phyloP scores from a whole-genome alignment of 2,888 invertebrate species.

The Notodonta ziczac region DNA sequence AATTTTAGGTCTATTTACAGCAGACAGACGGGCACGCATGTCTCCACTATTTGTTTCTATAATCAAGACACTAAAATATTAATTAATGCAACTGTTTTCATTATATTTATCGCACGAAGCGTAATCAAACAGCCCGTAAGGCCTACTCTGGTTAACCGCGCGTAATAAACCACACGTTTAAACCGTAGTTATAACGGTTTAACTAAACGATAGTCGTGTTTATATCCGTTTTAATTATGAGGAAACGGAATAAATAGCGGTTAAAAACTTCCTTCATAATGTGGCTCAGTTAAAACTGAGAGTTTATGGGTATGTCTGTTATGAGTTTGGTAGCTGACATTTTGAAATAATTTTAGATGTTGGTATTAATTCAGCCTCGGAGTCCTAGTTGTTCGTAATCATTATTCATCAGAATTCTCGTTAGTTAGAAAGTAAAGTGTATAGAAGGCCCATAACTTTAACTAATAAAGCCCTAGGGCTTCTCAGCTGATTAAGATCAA shows the following conservation, averaged over 20 bases:
- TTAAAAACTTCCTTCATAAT: constrained; percentile 8
- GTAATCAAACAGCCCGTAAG: neutral
- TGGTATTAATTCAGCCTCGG: no score
- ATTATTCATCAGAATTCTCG: no score
- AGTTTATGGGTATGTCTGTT: neutral
- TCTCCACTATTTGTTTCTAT: constrained; percentile 7
- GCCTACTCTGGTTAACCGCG: constrained; percentile 2
- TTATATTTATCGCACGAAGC: neutral
- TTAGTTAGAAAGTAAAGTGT: no score
- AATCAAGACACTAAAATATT: constrained; percentile 38
- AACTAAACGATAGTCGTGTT: constrained; percentile 6
- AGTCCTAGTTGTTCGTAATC: no score
- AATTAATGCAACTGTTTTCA: constrained; percentile 23
- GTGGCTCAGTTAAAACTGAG: constrained; percentile 1
- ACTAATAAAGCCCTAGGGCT: no score
- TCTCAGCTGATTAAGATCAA: no score
- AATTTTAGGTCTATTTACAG: neutral
- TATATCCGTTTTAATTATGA: constrained; percentile 8
- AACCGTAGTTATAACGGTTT: neutral
- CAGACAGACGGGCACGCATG: neutral
- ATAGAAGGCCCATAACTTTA: no score
- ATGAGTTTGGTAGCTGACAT: neutral
- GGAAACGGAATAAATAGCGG: constrained; percentile 5
- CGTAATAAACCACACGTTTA: neutral
- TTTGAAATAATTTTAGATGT: neutral